These are phyloP conservation scores for Apogon hyalosoma DNA, from an alignment of 2,797 vertebrate species.

Conservation along the genomic window DNA sequence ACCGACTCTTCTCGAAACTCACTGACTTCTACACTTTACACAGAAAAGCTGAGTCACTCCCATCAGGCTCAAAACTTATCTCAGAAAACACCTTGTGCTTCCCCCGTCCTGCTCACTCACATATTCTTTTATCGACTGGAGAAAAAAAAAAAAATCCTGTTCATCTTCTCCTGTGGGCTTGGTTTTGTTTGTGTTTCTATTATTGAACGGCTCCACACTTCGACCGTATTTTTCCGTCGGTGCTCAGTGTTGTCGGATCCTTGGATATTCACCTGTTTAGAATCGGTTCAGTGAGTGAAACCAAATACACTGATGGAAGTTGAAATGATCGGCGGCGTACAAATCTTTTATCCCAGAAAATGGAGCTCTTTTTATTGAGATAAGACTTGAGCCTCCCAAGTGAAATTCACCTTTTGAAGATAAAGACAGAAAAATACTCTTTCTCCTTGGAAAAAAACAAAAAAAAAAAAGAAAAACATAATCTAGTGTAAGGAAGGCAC, in stretches of 20 bases:
- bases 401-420: constrained; percentile 15
- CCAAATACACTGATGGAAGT: neutral
- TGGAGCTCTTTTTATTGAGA: constrained; percentile 4
- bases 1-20: neutral
- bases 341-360: no score
- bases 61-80: constrained; percentile 37
- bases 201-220: constrained; percentile 4
- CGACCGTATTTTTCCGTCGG: constrained; percentile 1
- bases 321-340: neutral
- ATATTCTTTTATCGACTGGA: constrained; percentile 24
- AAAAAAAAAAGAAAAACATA: constrained; percentile 16
- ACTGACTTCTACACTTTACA: constrained; percentile 9
- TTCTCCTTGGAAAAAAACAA: constrained; percentile 21
- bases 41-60: constrained; percentile 38
- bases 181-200: constrained; percentile 31
- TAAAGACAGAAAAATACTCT: neutral
- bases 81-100: constrained; percentile 26
- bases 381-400: constrained; percentile 3
- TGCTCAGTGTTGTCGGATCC: neutral
- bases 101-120: neutral
- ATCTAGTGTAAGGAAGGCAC: constrained; percentile 23
- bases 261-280: neutral
- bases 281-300: constrained; percentile 7
- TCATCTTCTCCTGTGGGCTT: constrained; percentile 1
- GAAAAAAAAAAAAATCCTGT: neutral